Conservation (phyloP, 2,888 invertebrate genomes). For the Omphaloscelis lunosa region DNA sequence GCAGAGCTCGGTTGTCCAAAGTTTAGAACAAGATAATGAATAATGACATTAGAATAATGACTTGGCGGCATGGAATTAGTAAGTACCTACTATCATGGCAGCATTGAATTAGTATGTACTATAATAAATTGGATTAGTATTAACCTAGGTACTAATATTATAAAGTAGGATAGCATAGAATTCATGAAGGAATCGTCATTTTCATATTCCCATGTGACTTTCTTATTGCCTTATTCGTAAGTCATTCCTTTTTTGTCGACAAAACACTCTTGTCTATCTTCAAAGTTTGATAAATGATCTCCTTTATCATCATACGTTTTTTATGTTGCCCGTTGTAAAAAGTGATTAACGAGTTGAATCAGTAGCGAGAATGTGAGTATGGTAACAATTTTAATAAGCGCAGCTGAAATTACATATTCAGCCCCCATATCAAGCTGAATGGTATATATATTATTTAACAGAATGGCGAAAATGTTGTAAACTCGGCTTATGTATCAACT, state of each 20-base stretch:
- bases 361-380: constrained; percentile 10
- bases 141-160: too few relatives aligned
- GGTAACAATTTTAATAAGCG: constrained; percentile 45
- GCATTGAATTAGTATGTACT: too few relatives aligned
- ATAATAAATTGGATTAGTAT: too few relatives aligned
- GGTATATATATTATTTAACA: background rate
- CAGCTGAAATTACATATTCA: constrained; percentile 20
- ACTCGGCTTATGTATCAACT: background rate
- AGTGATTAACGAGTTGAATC: constrained; percentile 53
- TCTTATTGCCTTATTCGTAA: background rate
- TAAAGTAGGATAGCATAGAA: too few relatives aligned
- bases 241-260: constrained; percentile 34
- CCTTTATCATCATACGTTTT: constrained; percentile 31
- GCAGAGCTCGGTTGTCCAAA: too few relatives aligned
- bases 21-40: too few relatives aligned
- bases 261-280: constrained; percentile 40
- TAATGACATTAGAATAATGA: too few relatives aligned
- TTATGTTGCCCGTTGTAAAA: constrained; percentile 45
- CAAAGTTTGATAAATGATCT: constrained; percentile 54
- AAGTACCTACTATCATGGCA: too few relatives aligned
- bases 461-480: background rate
- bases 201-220: constrained; percentile 7
- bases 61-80: too few relatives aligned
- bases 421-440: constrained; percentile 17
- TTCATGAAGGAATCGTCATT: background rate